phyloP scores from a whole-genome alignment of 2,888 invertebrate species.

The Eremobia ochroleuca region DNA sequence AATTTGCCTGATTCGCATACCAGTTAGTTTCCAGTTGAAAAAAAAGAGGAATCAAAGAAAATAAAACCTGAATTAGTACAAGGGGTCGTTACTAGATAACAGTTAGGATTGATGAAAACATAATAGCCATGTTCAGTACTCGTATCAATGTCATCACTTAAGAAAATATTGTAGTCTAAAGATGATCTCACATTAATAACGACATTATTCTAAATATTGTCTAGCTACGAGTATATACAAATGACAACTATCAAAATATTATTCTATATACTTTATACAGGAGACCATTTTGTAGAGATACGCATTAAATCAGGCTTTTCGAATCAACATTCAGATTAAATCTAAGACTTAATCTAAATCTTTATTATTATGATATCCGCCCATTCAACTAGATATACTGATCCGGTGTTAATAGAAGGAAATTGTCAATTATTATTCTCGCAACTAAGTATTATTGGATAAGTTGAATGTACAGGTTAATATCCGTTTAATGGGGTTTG shows the following conservation, averaged over 20 bases:
- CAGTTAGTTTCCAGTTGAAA: too few relatives aligned
- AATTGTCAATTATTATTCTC: conserved; percentile 26
- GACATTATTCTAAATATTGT: neutral
- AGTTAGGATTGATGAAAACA: neutral
- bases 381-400: conserved; percentile 8
- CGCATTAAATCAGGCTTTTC: neutral
- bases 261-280: neutral
- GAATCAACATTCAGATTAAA: conserved; percentile 16
- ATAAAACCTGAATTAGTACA: neutral
- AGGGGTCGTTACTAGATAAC: neutral
- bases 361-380: conserved; percentile 29
- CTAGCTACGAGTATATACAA: neutral
- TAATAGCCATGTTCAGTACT: neutral
- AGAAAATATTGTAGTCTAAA: neutral
- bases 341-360: conserved; percentile 13
- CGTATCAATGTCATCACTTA: neutral
- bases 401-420: conserved; percentile 46
- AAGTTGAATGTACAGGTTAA: neutral
- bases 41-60: neutral
- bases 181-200: neutral
- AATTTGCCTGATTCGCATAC: neutral
- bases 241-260: neutral
- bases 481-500: neutral
- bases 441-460: neutral
- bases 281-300: neutral